Evolutionary conservation across 2,797 vertebrate species (phyloP).

Genomic region (Catharus ustulatus): DNA sequence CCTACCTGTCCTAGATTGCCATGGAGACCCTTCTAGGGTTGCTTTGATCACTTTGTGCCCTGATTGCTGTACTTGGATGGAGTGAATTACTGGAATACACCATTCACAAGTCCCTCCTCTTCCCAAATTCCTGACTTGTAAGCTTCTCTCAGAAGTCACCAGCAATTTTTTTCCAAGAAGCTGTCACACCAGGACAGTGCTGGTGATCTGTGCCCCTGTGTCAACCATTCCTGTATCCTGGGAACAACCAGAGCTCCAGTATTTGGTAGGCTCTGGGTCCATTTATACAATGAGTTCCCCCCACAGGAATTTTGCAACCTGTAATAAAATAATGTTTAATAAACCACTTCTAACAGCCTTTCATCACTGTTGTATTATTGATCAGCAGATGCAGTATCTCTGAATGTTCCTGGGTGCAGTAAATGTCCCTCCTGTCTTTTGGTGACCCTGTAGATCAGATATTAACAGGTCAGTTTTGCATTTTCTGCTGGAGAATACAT

Average conservation of each 20-base stretch:
- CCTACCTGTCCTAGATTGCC: background rate
- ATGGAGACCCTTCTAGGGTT: background rate
- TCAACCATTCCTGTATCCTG: background rate
- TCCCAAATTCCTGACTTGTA: background rate
- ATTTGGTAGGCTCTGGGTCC: background rate
- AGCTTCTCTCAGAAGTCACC: background rate
- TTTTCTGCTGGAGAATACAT: background rate
- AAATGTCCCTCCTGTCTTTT: background rate
- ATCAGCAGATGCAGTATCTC: background rate
- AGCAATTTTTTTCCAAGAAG: background rate
- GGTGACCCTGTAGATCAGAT: background rate
- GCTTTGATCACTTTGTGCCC: background rate
- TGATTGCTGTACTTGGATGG: fast-evolving
- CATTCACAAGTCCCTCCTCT: background rate
- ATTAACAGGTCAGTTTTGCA: background rate
- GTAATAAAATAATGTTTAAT: background rate
- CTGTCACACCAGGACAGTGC: background rate
- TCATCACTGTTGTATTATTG: background rate
- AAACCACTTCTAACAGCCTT: background rate
- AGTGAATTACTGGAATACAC: background rate
- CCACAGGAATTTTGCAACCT: background rate
- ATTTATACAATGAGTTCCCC: background rate
- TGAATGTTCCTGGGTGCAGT: background rate
- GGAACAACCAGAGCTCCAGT: background rate
- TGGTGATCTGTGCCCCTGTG: background rate